Evolutionary conservation across 1,140 invertebrate species (phyloP), one percentile per base, ranked within the genome.

Genomic region (Trinorchestia longiramus): DNA sequence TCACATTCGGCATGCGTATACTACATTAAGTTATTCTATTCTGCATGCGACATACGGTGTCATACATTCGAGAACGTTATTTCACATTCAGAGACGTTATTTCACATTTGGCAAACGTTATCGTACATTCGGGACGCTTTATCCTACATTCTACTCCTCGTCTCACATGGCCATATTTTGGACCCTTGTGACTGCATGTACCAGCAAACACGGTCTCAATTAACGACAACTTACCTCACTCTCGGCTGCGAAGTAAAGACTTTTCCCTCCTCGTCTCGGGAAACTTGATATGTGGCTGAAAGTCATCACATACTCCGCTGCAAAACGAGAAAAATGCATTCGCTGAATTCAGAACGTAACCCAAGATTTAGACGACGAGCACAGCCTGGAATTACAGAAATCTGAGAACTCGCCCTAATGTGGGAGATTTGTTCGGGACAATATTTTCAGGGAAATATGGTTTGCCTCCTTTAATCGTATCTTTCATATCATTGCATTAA

Each of bases 171-270:
- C 47, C 6, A 6, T 53, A 53, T 19, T 8, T 19, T 6, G 47
- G 47, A 19, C 6, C 47, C 47, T 53, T 6, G n/a, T n/a, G n/a
- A n/a, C n/a, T n/a, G 47, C 47, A 53, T 6, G 47, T 19, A 53
- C 47, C 47, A 41, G 87, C 87, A 87, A 40, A 40, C 8, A 42
- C 4, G n/a, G 43, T 36, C 23, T 41, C 4, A 90, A 90, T 90
- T 90, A 90, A 36, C 4, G 92, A 11, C 36, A 43, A 94, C 92
- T 94, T 47, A 94, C 92, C 44, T 42, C 43, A 47, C 92, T 94
- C 92, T 94, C 92, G 92, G 92, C 92, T 40, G 92, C 92, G 92
- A 94, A 94, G 92, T 94, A 94, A 43, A 94, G 92, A 94, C 92
- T 94, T 94, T 94, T 94, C 43, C 92, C 92, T 0, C 92, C 92